Evolutionary conservation across 2,888 invertebrate species (phyloP), one percentile per base, ranked within the genome.

Genomic region (Cephus pygmeus): DNA sequence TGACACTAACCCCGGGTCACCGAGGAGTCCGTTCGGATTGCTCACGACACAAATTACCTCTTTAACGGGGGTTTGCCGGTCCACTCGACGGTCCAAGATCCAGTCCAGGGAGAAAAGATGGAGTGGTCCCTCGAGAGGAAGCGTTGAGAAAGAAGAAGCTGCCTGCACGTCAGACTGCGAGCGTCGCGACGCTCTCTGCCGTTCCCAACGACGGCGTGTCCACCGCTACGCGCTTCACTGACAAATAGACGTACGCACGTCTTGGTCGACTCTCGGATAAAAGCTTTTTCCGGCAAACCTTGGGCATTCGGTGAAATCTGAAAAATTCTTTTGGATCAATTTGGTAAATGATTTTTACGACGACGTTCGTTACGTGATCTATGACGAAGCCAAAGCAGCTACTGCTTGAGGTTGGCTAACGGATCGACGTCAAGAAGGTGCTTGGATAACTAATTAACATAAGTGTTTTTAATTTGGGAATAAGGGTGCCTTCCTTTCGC

Each of bases 41-140:
- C 83, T 85, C 83, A 79, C 84, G 89, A 88, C 89, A 88, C 88
- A 89, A 90, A 90, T 90, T 88, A 89, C 90, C 88, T 89, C 89
- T 89, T 90, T 90, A 90, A 89, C 89, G 87, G 81, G 80, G 79
- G 82, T 76, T 84, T 80, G 78, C 73, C 76, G 73, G 77, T 80
- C 40, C 73, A 79, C 69, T 69, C 79, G 73, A 76, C 75, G 75
- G 23, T 68, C 73, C 23, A 35, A 80, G 77, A 79, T 83, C 83
- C 83, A 83, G 80, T 81, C 77, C 80, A 73, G 83, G 85, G 81
- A 76, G 87, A 84, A 87, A 88, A 90, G 90, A 90, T 89, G 87
- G 89, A 90, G 87, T 87, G 88, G 88, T 86, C 90, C 87, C 90
- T 78, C 36, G 87, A 83, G 87, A 83, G 80, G 79, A 81, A 79